A percentile compares a stretch with the other conserved stretches of the same genome.
These are phyloP conservation scores for Cuniculus paca DNA, from an alignment of 2,797 vertebrate species.

Conservation along the genomic window DNA sequence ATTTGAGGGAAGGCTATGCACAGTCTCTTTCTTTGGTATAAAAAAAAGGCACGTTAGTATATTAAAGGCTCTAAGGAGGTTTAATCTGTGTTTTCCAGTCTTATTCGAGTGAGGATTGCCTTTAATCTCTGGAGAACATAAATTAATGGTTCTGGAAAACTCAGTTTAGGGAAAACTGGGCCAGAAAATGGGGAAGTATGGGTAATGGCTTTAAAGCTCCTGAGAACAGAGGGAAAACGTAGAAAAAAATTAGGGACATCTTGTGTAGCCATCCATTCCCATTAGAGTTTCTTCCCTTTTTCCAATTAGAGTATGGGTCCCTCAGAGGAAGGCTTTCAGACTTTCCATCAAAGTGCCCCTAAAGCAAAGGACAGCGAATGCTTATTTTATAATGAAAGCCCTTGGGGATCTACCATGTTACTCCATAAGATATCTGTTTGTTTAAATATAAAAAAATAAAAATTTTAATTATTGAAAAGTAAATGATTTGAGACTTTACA, in stretches of 20 bases:
- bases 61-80: not conserved
- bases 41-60: not conserved
- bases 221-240: slow-evolving; percentile 66
- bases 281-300: slow-evolving; percentile 72
- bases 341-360: slow-evolving; percentile 81
- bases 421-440: slow-evolving; percentile 69
- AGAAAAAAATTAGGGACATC: slow-evolving; percentile 79
- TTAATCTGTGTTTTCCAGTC: slow-evolving; percentile 65
- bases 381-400: slow-evolving; percentile 66
- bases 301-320: slow-evolving; percentile 81
- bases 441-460: slow-evolving; percentile 79
- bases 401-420: slow-evolving; percentile 41
- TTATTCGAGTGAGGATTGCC: slow-evolving; percentile 67
- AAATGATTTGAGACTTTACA: slow-evolving; percentile 38
- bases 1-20: not conserved
- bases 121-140: slow-evolving; percentile 74
- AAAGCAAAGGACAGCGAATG: slow-evolving; percentile 72
- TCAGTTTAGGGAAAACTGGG: slow-evolving; percentile 81
- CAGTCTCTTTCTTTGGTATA: not conserved
- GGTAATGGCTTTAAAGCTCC: slow-evolving; percentile 83
- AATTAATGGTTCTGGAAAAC: slow-evolving; percentile 79
- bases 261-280: slow-evolving; percentile 78
- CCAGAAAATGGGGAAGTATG: slow-evolving; percentile 76
- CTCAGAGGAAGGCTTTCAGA: slow-evolving; percentile 76
- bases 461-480: slow-evolving; percentile 82